Conservation (phyloP, 2,113 vertebrate species). For the Burhinus bistriatus region DNA sequence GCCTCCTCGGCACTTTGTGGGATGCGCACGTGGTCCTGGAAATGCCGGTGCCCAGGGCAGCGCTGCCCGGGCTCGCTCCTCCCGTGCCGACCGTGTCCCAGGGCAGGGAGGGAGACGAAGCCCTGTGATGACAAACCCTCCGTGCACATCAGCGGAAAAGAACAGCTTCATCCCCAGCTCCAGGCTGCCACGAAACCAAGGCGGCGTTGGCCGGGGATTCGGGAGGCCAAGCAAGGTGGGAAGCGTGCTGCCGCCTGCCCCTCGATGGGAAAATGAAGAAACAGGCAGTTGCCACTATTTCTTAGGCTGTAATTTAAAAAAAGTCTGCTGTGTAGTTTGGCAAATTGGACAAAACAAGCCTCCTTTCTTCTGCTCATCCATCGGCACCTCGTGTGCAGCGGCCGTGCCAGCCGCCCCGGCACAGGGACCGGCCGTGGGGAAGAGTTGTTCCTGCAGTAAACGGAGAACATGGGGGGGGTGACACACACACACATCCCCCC, state of each 20-base stretch:
- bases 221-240: not conserved
- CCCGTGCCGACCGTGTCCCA: not conserved
- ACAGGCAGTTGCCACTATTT: not conserved
- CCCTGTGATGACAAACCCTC: not conserved
- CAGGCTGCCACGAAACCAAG: not conserved
- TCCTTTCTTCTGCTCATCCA: not conserved
- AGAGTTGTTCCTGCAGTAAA: not conserved
- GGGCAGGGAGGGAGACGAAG: not conserved
- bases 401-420: not conserved
- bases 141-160: not conserved
- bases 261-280: not conserved
- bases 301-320: not conserved
- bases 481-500: too few relatives aligned
- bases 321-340: not conserved
- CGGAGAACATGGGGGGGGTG: not conserved
- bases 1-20: not conserved
- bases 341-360: not conserved
- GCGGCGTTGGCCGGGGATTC: accelerated
- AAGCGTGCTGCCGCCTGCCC: not conserved
- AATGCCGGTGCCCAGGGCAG: not conserved
- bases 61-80: too few relatives aligned
- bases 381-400: not conserved
- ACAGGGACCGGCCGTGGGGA: not conserved
- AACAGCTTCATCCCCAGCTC: not conserved
- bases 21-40: not conserved